These are phyloP conservation scores for Menidia menidia DNA, from an alignment of 2,797 vertebrate species.

Conservation along the genomic window DNA sequence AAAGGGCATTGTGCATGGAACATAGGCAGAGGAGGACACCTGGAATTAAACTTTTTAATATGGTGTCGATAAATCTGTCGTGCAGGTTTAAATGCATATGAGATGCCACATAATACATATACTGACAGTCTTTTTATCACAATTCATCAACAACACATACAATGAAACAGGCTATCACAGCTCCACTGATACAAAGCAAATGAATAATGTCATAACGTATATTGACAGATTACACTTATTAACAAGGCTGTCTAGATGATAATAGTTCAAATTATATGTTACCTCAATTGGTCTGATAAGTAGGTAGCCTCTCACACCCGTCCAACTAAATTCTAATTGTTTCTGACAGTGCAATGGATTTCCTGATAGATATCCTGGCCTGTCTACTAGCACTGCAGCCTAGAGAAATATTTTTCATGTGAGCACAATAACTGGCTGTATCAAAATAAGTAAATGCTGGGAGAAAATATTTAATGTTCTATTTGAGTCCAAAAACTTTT, in stretches of 20 bases:
- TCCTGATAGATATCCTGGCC: conserved; percentile 90
- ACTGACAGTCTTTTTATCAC: background rate
- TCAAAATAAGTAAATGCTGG: conserved; percentile 83
- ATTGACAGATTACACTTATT: conserved; percentile 6
- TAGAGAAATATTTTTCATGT: conserved; percentile 89
- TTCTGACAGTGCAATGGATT: conserved; percentile 86
- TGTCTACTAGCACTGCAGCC: conserved; percentile 80
- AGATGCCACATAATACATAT: background rate
- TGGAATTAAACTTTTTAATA: too few species aligned
- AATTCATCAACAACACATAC: conserved; percentile 13
- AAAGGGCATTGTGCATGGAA: too few species aligned
- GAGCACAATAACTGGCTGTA: conserved; percentile 89
- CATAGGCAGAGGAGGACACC: too few species aligned
- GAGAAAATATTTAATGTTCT: conserved; percentile 69
- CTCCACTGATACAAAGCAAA: conserved; percentile 4
- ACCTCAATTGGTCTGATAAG: conserved; percentile 50
- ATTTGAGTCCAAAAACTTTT: conserved; percentile 31
- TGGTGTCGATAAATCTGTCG: too few species aligned
- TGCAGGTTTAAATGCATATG: too few species aligned
- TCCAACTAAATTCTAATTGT: conserved; percentile 55
- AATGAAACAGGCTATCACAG: background rate
- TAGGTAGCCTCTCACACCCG: conserved; percentile 70
- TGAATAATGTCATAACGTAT: conserved; percentile 21
- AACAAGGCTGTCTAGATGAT: conserved; percentile 31
- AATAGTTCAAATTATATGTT: conserved; percentile 35